Conservation (phyloP, 64 coral and sea anemone species). For the Montipora efflorescens region DNA sequence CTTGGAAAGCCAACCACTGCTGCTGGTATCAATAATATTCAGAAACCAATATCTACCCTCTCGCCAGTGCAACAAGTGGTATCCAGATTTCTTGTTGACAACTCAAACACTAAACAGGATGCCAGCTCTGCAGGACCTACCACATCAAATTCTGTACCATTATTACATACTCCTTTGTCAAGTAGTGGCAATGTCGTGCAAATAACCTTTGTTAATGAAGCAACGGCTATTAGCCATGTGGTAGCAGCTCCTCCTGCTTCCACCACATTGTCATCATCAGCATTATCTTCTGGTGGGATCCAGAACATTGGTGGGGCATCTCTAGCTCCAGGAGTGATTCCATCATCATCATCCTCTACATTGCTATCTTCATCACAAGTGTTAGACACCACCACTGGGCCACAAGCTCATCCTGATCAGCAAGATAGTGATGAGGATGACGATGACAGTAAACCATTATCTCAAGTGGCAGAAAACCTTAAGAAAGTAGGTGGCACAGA, state of each 20-base stretch:
- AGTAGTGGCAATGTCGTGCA: constrained; percentile 35
- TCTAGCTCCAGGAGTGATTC: neutral
- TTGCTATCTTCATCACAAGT: neutral
- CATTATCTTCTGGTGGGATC: neutral
- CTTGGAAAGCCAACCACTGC: neutral
- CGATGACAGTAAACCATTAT: constrained; percentile 58
- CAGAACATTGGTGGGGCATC: neutral
- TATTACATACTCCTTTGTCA: constrained; percentile 42
- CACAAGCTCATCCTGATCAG: neutral
- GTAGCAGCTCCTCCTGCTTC: constrained; percentile 38
- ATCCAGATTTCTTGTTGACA: neutral
- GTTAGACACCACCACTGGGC: neutral
- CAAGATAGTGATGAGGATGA: constrained; percentile 48
- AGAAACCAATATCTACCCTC: neutral
- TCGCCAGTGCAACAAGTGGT: neutral
- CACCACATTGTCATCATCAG: neutral
- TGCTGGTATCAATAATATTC: neutral
- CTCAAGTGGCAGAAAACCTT: constrained; percentile 48
- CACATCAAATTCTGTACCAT: constrained; percentile 5
- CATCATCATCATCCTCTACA: neutral
- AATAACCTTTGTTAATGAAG: constrained; percentile 78
- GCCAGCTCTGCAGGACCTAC: neutral
- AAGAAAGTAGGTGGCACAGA: constrained; percentile 32
- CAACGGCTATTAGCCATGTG: constrained; percentile 54
- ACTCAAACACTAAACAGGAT: neutral